Conservation (phyloP, 1,140 invertebrate species). For the Atta texana region DNA sequence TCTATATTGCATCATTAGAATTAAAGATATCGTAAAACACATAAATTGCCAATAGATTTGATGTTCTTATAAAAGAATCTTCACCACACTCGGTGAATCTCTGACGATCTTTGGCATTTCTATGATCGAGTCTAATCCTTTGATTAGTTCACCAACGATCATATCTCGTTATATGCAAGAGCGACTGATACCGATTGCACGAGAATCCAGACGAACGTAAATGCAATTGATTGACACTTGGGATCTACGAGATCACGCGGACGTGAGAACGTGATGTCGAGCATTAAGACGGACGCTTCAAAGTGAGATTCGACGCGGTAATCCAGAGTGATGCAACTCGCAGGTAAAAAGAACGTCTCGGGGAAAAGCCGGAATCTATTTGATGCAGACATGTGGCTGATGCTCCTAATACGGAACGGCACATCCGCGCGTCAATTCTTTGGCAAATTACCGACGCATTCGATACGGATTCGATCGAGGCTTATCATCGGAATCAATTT, state of each 20-base stretch:
- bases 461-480: constrained; percentile 66
- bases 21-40: constrained; percentile 12
- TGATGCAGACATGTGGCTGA: constrained; percentile 42
- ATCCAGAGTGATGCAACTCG: constrained; percentile 38
- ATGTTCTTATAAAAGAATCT: constrained; percentile 8
- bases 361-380: constrained; percentile 10
- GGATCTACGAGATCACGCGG: constrained; percentile 13
- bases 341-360: constrained; percentile 23
- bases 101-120: constrained; percentile 27
- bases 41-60: background rate
- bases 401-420: constrained; percentile 30
- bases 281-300: constrained; percentile 5
- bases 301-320: constrained; percentile 23
- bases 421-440: constrained; percentile 60
- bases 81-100: background rate
- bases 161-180: constrained; percentile 33
- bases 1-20: constrained; percentile 3
- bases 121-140: background rate
- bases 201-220: constrained; percentile 4
- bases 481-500: constrained; percentile 72
- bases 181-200: constrained; percentile 28
- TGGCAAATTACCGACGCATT: constrained; percentile 69
- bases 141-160: constrained; percentile 12
- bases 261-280: constrained; percentile 25
- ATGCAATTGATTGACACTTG: constrained; percentile 36